Percentiles rank a stretch among this genome's conserved stretches.
Evolutionary conservation across 2,797 vertebrate genomes (phyloP).

Genomic region (Sylvilagus floridanus): DNA sequence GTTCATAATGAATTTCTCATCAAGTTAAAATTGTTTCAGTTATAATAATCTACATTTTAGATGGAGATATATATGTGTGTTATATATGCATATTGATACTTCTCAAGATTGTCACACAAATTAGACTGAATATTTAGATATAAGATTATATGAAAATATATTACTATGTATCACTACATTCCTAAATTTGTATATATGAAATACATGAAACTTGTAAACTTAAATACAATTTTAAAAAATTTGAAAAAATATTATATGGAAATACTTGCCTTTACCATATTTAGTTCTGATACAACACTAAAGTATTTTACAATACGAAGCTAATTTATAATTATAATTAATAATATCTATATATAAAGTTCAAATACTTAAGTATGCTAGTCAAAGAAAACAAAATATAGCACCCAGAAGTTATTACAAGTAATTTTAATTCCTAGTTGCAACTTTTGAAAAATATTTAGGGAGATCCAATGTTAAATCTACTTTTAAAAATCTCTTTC

Average conservation of each 20-base stretch:
- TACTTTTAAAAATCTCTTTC: neutral
- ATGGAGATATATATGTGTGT: neutral
- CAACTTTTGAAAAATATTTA: conserved; percentile 12
- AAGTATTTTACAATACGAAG: conserved; percentile 24
- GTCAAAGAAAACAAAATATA: conserved; percentile 35
- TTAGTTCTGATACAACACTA: neutral
- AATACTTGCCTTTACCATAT: conserved; percentile 1
- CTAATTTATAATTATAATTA: neutral
- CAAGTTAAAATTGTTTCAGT: neutral
- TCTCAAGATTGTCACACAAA: neutral
- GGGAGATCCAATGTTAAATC: neutral
- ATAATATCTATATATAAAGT: neutral
- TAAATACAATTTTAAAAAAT: too few relatives aligned
- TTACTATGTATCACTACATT: too few relatives aligned
- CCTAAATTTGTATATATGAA: too few relatives aligned
- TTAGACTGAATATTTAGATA: neutral
- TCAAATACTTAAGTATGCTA: neutral
- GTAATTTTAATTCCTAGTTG: conserved; percentile 17
- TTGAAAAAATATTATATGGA: neutral
- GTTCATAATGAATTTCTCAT: neutral
- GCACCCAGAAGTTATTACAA: conserved; percentile 11
- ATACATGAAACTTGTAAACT: too few relatives aligned
- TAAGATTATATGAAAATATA: neutral
- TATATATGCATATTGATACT: neutral
- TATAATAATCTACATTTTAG: neutral